Base-by-base conservation (phyloP, 2,797 vertebrate species). In the Mormyrus proboscirostris region DNA sequence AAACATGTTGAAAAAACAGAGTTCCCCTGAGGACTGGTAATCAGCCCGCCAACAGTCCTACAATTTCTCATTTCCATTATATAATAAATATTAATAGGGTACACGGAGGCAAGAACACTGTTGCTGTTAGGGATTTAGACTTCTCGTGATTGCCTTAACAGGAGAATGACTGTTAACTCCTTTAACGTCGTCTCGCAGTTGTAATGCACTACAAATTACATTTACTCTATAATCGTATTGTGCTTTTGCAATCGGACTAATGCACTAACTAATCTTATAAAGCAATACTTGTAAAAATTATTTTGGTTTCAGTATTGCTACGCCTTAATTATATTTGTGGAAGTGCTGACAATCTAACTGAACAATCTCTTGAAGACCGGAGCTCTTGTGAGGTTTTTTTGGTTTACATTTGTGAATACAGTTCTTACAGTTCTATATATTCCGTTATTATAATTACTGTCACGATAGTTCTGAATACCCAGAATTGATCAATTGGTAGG, bases 41-140 rank as follows among this genome's bases (percentile, higher is more conserved):
- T 96, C 95, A 96, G 95, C 95, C 88, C 87, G 92, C 90, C 86
- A 92, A 38, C 91, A 90, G 91, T 92, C 92, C 87, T 87, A 90
- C 89, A 90, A 73, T 90, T 90, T 89, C 89, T 93, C 91, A 92
- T 93, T 92, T 93, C 91, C 84, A 90, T 41, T 69, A 49, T 69
- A 49, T 33, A 38, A 59, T 89, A 62, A 89, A 89, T 84, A 89
- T 89, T 89, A 89, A 89, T 89, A 16, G 9, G 83, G 62, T 53
- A 87, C 89, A 89, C 88, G 89, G 82, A 90, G 88, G 89, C 90
- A 87, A 83, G 44, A 19, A 47, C 82, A 59, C 73, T 47, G 87
- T 91, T 44, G 33, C 1, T 79, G 88, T 89, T 90, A 44, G 65
- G 65, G 90, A 76, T 90, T 91, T 88, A 65, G 88, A 25, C 89